Conservation (phyloP, 2,113 vertebrate species). For the Macaca mulatta region DNA sequence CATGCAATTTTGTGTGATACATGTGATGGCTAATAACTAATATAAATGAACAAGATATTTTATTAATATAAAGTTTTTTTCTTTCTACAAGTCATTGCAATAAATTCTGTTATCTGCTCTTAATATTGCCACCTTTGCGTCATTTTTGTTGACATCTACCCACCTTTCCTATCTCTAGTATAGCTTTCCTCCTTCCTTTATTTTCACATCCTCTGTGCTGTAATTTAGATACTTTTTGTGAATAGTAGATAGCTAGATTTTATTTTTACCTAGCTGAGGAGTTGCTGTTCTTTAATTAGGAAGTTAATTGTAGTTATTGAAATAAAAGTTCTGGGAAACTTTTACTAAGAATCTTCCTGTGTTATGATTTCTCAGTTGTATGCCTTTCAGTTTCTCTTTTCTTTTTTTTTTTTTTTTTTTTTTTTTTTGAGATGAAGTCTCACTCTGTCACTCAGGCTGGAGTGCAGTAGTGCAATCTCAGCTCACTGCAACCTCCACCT, state of each 20-base stretch:
- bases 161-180: too few relatives aligned
- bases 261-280: neutral
- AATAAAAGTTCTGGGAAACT: constrained; percentile 13
- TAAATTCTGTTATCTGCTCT: neutral
- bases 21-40: neutral
- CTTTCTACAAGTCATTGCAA: neutral
- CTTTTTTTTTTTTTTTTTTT: too few relatives aligned
- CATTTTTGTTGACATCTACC: neutral
- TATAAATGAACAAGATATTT: neutral
- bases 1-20: neutral
- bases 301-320: neutral
- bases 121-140: neutral
- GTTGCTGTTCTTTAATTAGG: neutral
- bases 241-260: constrained; percentile 7
- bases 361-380: neutral
- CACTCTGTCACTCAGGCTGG: too few relatives aligned
- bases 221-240: neutral
- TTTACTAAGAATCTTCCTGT: neutral
- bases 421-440: too few relatives aligned
- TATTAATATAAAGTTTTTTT: neutral
- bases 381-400: neutral
- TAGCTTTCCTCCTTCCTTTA: neutral
- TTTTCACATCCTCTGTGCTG: neutral
- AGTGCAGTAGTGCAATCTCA: too few relatives aligned
- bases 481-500: too few relatives aligned